Percentiles rank a stretch among this genome's conserved stretches.
Evolutionary conservation across 1,140 invertebrate species (phyloP).

Genomic region (Drosophila equinoxialis): DNA sequence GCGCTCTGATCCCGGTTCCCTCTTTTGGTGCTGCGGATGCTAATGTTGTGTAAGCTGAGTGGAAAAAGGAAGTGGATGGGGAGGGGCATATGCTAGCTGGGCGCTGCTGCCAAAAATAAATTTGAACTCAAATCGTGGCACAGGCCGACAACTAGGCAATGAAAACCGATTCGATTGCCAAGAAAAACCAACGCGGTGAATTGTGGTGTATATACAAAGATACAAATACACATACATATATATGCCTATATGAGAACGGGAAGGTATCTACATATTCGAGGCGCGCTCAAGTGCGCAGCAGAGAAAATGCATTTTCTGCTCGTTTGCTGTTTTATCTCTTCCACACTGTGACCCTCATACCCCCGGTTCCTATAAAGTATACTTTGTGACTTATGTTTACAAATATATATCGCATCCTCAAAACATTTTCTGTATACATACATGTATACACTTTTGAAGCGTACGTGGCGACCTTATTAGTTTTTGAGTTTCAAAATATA

Average conservation of each 20-base stretch:
- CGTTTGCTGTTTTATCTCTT: conserved; percentile 17
- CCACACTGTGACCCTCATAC: not conserved
- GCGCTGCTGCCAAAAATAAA: conserved; percentile 76
- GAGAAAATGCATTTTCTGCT: conserved; percentile 32
- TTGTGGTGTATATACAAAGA: conserved; percentile 25
- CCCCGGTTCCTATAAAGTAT: not conserved
- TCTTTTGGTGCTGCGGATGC: not conserved
- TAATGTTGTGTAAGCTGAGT: conserved; percentile 9
- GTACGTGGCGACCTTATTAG: conserved; percentile 69
- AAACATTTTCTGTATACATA: conserved; percentile 37
- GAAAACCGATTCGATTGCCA: conserved; percentile 64
- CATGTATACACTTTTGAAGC: conserved; percentile 19
- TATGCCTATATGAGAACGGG: conserved; percentile 17
- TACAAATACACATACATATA: conserved; percentile 15
- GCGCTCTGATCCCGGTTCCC: conserved; percentile 64
- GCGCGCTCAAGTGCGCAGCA: conserved; percentile 55
- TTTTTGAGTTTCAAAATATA: conserved; percentile 62
- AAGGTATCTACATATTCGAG: conserved; percentile 17
- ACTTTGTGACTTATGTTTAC: conserved; percentile 32
- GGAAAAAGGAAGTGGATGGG: conserved; percentile 9
- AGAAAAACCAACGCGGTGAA: conserved; percentile 76
- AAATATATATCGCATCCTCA: conserved; percentile 18
- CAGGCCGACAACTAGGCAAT: conserved; percentile 42
- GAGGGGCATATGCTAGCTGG: conserved; percentile 18
- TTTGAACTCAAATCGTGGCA: conserved; percentile 74